Base-by-base conservation (phyloP, 1,140 invertebrate species). In the Nebria ingens region DNA sequence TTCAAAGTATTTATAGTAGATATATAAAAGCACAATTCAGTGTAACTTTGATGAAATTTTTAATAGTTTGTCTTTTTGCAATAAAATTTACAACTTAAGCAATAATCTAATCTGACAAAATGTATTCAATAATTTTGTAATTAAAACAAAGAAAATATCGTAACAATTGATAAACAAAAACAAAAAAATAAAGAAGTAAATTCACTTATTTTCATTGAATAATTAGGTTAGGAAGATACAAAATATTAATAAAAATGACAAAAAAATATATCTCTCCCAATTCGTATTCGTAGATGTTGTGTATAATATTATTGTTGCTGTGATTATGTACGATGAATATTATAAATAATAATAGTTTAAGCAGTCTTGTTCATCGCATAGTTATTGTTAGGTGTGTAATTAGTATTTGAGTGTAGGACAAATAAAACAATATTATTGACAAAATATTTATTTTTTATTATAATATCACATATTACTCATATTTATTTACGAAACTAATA, bases 291-390 rank as follows among this genome's bases (percentile, higher is more conserved):
- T 69, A 60, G 63, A 65, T 65, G 66, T 67, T 62, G 64, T 64
- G 64, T 68, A 66, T 51, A 65, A 68, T n/a, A n/a, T 67, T 67
- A 68, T 66, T 68, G 65, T 71, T 68, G 68, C 68, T 69, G 68
- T 71, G 69, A 71, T 71, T 71, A 66, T 62, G 66, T 68, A 45
- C 40, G 40, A 45, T 45, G 59, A 58, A n/a, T 56, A 53, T 56
- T 53, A 22, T 50, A 29, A 55, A 52, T 34, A 56, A 65, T 65
- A 63, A 65, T 69, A 71, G n/a, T n/a, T 70, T 68, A 66, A 70
- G 71, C 66, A 73, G 74, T 73, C 72, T 75, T 74, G 73, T 76
- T 74, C 73, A 73, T 76, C 73, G 74, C 73, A 76, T 74, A 74
- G 68, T 66, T n/a, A n/a, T n/a, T 71, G 67, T 45, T 75, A 74